Base-by-base conservation (phyloP, 2,797 vertebrate genomes). In the Oreortyx pictus region DNA sequence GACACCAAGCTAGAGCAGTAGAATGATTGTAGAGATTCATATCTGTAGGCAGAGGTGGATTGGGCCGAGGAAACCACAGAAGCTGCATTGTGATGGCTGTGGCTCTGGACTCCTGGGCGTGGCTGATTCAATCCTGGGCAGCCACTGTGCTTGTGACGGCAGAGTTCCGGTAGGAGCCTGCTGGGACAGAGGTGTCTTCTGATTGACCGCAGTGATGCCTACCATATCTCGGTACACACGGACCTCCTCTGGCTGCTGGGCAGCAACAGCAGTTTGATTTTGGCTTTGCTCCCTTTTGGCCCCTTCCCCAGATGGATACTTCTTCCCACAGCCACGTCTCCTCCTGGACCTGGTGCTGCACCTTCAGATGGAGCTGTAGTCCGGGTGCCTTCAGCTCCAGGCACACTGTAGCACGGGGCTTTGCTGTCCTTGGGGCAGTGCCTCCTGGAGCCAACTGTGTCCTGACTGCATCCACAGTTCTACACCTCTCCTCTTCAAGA, bases 211-310 rank as follows among this genome's bases (percentile, higher is more conserved):
- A 10, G 62, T 39, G 25, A 56, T 37, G 3, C 1, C 2, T 31
- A 20, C 0, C 2, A 10, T 2, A 15, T 13, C 11, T 5, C 1
- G 9, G 5, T 9, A 9, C 4, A 14, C 9, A 9, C 44, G 12
- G 41, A 3, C 27, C 22, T 2, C 1, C 16, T 46, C 9, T 37
- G n/a, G 10, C 27, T 79, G 16, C 22, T 57, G 52, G 27, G 12
- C 3, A 4, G 12, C 52, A 37, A 27, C 43, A 56, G 22, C 43
- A 47, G 23, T 46, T 9, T 18, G 11, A 22, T 39, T 37, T 43
- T 47, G 50, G 27, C 33, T 20, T 27, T 31, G 27, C 27, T 47
- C 39, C 43, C 33, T 25, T 43, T n/a, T n/a, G 64, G 31, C 27
- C 9, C 9, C 9, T 14, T 47, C 33, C 52, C 25, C 1, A 1